Evolutionary conservation across 2,113 vertebrate genomes (phyloP).

Genomic region (Struthidea cinerea): DNA sequence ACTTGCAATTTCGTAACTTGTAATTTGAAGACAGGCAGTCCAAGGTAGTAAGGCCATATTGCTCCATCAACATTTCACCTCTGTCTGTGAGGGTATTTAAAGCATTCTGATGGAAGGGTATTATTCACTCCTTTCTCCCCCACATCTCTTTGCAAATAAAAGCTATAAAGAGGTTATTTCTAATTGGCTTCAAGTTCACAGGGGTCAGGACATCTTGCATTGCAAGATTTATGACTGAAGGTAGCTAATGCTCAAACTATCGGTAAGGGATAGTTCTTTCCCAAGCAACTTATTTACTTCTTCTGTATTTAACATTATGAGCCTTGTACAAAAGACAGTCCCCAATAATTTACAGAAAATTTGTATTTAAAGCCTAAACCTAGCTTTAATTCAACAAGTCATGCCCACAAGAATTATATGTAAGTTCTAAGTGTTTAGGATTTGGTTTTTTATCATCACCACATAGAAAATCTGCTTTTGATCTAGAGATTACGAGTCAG

Average conservation of each 20-base stretch:
- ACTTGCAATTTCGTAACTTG: neutral
- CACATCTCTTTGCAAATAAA: neutral
- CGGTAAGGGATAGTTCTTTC: neutral
- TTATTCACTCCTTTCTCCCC: neutral
- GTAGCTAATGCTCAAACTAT: neutral
- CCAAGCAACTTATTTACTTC: neutral
- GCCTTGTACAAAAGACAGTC: neutral
- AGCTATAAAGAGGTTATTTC: neutral
- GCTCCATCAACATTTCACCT: neutral
- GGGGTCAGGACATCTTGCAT: neutral
- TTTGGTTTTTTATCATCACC: neutral
- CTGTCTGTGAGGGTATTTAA: neutral
- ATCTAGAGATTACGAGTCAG: neutral
- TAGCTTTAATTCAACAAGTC: neutral
- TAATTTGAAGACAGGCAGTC: neutral
- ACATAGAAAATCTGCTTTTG: neutral
- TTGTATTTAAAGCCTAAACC: neutral
- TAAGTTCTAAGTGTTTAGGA: neutral
- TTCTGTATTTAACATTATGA: neutral
- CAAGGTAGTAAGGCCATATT: neutral
- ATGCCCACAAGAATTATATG: neutral
- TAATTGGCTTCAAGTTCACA: neutral
- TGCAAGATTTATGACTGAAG: neutral
- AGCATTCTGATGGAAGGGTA: neutral
- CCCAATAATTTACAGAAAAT: neutral